A percentile compares a stretch with the other conserved stretches of the same genome.
Evolutionary conservation across 1,140 invertebrate species (phyloP).

Genomic region (Drosophila simulans): DNA sequence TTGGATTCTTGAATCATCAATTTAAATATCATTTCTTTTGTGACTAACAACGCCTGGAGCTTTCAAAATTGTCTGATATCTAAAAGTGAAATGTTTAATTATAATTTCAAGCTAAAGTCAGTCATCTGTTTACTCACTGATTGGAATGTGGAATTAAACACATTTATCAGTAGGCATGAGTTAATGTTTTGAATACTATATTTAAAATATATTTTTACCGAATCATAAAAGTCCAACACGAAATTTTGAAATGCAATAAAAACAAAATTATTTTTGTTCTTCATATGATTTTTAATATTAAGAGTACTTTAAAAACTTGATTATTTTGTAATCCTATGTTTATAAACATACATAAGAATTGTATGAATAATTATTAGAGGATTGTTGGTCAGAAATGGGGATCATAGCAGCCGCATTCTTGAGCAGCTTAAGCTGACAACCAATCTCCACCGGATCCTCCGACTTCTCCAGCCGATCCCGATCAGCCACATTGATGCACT

Average conservation of each 20-base stretch:
- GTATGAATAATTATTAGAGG: too few relatives aligned
- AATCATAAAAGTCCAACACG: not conserved
- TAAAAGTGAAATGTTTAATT: not conserved
- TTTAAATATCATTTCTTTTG: not conserved
- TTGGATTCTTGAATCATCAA: too few relatives aligned
- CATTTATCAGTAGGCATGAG: not conserved
- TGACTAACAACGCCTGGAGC: not conserved
- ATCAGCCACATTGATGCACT: slow-evolving; percentile 27
- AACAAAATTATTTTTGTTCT: not conserved
- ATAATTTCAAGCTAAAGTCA: not conserved
- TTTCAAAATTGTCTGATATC: not conserved
- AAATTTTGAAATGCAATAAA: too few relatives aligned
- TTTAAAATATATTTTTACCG: not conserved
- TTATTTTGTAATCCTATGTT: not conserved
- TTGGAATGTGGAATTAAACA: too few relatives aligned
- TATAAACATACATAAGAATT: not conserved
- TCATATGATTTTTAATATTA: too few relatives aligned
- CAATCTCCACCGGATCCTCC: slow-evolving; percentile 14
- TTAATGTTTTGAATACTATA: not conserved
- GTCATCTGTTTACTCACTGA: not conserved
- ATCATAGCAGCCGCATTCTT: slow-evolving; percentile 57
- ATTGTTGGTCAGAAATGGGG: slow-evolving; percentile 35
- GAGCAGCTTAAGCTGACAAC: slow-evolving; percentile 32
- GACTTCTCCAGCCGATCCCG: not conserved
- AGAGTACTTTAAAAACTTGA: too few relatives aligned